Base-by-base conservation (phyloP, 2,888 invertebrate species). In the Leucophora obtusa region DNA sequence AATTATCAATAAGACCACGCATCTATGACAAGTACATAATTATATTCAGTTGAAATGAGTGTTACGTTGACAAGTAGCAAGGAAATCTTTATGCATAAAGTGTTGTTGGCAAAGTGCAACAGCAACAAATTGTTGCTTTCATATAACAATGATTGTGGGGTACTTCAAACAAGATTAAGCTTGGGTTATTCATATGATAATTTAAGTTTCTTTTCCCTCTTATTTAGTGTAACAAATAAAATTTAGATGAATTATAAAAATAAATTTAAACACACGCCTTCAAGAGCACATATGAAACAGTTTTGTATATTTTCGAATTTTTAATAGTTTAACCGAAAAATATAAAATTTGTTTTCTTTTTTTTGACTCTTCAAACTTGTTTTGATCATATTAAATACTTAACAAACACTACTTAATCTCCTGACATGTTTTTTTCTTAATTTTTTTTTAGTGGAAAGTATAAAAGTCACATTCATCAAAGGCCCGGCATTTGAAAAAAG, bases 311-410 rank as follows among this genome's bases (percentile, higher is more conserved):
- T n/a, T 47, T 47, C 2, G 5, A 47, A n/a, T 47, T 47, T 58
- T 70, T 76, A 65, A 70, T 69, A 38, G 50, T 43, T 71, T 54
- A 62, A 62, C 70, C 63, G 76, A 21, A 51, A 63, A 33, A 43
- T 10, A 43, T 15, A 60, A 9, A 43, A 35, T 35, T 18, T 53
- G 9, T 47, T 47, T 68, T 24, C n/a, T 50, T 28, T 56, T 28
- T 4, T 28, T 70, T 38, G 33, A 54, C n/a, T 35, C 38, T 60
- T 35, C 28, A 66, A 66, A 71, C 54, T 54, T 77, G 47, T 66
- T 77, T 77, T 77, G 59, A 65, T 71, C 47, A 66, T 71, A 77
- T 66, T 66, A 77, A 77, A 77, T 71, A 65, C 65, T 77, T 77
- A 71, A 65, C 59, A 65, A 77, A 77, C 54, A 66, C 71, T 59